Evolutionary conservation across 2,113 vertebrate species (phyloP).

Genomic region (Lucifuga dentata): DNA sequence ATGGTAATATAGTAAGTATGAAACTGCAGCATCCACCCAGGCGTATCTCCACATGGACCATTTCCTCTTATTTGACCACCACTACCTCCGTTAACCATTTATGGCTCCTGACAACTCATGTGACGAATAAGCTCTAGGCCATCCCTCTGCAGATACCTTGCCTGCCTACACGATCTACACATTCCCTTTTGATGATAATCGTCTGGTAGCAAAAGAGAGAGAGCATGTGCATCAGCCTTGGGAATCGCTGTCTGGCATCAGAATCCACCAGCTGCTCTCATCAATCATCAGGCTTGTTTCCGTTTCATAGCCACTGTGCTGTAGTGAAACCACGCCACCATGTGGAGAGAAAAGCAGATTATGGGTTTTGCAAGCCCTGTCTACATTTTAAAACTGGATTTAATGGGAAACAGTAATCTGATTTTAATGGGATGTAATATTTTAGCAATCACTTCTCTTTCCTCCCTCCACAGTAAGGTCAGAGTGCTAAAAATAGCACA

Average conservation of each 20-base stretch:
- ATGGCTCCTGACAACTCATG: conserved; percentile 43
- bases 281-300: conserved; percentile 34
- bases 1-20: conserved; percentile 4
- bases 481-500: too few species aligned
- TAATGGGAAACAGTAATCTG: neutral
- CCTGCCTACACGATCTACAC: conserved; percentile 32
- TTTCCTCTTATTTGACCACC: conserved; percentile 32
- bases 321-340: conserved; percentile 65
- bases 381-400: neutral
- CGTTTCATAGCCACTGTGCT: neutral
- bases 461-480: conserved; percentile 6
- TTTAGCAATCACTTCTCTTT: conserved; percentile 24
- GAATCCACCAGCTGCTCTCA: conserved; percentile 51
- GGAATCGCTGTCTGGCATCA: conserved; percentile 58
- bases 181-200: conserved; percentile 32
- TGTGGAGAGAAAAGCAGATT: conserved; percentile 43
- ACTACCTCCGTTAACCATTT: conserved; percentile 9
- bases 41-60: conserved; percentile 45
- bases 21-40: conserved; percentile 8
- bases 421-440: conserved; percentile 20
- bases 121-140: conserved; percentile 48
- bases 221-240: conserved; percentile 36
- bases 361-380: neutral
- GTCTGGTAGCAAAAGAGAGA: conserved; percentile 20
- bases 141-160: conserved; percentile 16